Percentiles rank a stretch among this genome's conserved stretches.
Evolutionary conservation across 1,140 invertebrate species (phyloP).

Genomic region (Amphibalanus amphitrite): DNA sequence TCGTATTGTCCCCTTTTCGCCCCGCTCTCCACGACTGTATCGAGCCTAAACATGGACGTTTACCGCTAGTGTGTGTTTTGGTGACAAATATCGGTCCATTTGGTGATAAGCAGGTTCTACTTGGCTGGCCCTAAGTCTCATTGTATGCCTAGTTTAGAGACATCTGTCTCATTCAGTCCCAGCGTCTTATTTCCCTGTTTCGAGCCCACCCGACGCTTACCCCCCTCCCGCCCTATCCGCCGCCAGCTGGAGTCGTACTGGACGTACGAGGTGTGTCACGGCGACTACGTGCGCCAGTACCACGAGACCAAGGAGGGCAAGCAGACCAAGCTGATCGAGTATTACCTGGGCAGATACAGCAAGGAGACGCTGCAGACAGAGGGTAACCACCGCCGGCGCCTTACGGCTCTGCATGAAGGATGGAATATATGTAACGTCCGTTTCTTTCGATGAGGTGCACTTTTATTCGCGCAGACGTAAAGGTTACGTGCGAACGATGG

Average conservation of each 20-base stretch:
- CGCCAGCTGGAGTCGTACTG: conserved; percentile 75
- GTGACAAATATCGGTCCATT: conserved; percentile 5
- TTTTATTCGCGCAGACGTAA: too few species aligned
- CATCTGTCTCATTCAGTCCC: conserved; percentile 7
- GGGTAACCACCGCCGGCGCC: too few species aligned
- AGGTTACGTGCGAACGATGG: too few species aligned
- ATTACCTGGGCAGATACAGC: conserved; percentile 46
- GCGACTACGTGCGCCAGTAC: conserved; percentile 72
- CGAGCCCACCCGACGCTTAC: conserved; percentile 1
- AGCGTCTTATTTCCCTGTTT: not conserved
- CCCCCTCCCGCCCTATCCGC: conserved; percentile 18
- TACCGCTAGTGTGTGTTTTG: too few species aligned
- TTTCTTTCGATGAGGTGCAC: too few species aligned
- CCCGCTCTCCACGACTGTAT: not conserved
- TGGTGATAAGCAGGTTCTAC: conserved; percentile 11
- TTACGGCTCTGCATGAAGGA: too few species aligned
- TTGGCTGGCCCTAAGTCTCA: conserved; percentile 6
- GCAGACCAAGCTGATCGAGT: conserved; percentile 56
- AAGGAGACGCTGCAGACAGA: too few species aligned
- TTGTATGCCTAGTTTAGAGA: conserved; percentile 8
- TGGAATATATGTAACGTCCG: too few species aligned
- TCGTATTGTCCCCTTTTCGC: not conserved
- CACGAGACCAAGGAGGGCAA: conserved; percentile 73
- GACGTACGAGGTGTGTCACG: conserved; percentile 95
- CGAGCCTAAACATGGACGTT: not conserved